Evolutionary conservation across 2,113 vertebrate species (phyloP).

Genomic region (Bos javanicus): DNA sequence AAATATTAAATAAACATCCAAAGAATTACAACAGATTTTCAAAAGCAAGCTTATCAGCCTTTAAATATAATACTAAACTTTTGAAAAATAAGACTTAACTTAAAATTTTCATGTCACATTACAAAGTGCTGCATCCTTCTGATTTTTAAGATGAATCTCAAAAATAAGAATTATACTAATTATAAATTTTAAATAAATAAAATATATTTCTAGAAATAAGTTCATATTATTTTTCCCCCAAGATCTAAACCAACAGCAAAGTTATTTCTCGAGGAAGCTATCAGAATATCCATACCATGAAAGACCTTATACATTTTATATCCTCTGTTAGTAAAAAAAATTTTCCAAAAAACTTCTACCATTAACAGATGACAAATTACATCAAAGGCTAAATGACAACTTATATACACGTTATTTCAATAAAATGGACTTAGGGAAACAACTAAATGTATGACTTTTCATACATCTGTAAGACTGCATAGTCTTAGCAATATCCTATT

Average conservation of each 20-base stretch:
- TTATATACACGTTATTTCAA: not conserved
- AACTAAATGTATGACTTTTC: constrained; percentile 16
- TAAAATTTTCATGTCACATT: constrained; percentile 52
- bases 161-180: constrained; percentile 30
- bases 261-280: constrained; percentile 10
- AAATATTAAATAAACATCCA: constrained; percentile 69
- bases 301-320: constrained; percentile 42
- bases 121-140: constrained; percentile 20
- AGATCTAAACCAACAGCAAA: constrained; percentile 34
- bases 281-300: not conserved
- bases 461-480: constrained; percentile 31
- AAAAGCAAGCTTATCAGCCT: constrained; percentile 45
- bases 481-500: not conserved
- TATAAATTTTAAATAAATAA: not conserved
- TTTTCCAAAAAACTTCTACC: not conserved
- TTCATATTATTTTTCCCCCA: not conserved
- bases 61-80: constrained; percentile 62
- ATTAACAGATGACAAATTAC: constrained; percentile 24
- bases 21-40: constrained; percentile 62
- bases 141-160: constrained; percentile 40
- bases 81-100: constrained; percentile 50
- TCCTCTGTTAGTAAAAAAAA: not conserved
- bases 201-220: constrained; percentile 32
- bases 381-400: not conserved
- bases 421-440: constrained; percentile 23